These are phyloP conservation scores for Limonius californicus DNA, from an alignment of 1,140 invertebrate genomes.

Conservation along the genomic window DNA sequence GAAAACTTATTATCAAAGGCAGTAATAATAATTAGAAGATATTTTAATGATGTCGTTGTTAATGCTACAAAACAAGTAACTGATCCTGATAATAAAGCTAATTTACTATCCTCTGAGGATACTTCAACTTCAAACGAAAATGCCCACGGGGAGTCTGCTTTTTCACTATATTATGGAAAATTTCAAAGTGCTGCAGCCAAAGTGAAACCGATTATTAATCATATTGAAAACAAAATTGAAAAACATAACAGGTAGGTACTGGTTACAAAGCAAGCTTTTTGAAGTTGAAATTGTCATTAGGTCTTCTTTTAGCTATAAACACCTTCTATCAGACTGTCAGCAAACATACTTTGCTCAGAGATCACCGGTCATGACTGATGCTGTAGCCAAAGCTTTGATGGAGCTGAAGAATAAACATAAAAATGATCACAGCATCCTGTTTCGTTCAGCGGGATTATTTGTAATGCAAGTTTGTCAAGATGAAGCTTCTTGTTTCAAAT, in stretches of 20 bases:
- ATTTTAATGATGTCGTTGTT: constrained; percentile 38
- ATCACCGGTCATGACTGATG: constrained; percentile 67
- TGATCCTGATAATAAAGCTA: constrained; percentile 48
- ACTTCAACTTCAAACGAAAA: constrained; percentile 37
- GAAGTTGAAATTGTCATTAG: too few relatives aligned
- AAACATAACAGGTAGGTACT: constrained; percentile 68
- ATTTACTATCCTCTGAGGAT: constrained; percentile 40
- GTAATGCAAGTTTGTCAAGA: constrained; percentile 89
- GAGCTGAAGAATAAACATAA: constrained; percentile 66
- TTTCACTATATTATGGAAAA: constrained; percentile 90
- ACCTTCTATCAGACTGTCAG: constrained; percentile 77
- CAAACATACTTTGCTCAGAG: constrained; percentile 80
- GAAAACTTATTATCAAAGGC: constrained; percentile 68
- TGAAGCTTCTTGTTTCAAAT: constrained; percentile 83
- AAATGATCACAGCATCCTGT: constrained; percentile 83
- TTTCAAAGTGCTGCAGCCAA: constrained; percentile 86
- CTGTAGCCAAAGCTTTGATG: constrained; percentile 71
- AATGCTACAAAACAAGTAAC: constrained; percentile 72
- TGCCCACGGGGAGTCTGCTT: constrained; percentile 67
- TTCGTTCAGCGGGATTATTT: constrained; percentile 83
- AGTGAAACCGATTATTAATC: constrained; percentile 73
- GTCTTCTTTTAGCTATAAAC: constrained; percentile 62
- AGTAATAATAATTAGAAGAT: constrained; percentile 54
- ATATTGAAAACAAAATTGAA: constrained; percentile 73
- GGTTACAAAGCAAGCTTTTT: too few relatives aligned